A percentile compares a stretch with the other conserved stretches of the same genome.
These are phyloP conservation scores for Crotophaga sulcirostris DNA, from an alignment of 2,113 vertebrate genomes.

Conservation along the genomic window DNA sequence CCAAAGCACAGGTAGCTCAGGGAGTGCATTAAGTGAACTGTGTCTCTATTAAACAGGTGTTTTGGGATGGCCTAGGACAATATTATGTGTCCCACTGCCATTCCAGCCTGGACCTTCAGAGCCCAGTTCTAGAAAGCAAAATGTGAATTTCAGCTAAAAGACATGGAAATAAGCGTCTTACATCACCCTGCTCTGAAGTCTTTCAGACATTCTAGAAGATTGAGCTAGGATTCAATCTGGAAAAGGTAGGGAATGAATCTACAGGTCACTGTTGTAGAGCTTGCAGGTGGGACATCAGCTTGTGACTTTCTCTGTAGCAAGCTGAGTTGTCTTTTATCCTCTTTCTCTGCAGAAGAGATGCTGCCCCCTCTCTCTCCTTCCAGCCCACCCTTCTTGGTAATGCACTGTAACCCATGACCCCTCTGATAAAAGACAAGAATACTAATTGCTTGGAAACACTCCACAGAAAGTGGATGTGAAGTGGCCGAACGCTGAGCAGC, in stretches of 20 bases:
- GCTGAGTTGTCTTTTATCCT: neutral
- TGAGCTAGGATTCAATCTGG: neutral
- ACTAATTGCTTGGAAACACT: neutral
- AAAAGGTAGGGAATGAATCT: neutral
- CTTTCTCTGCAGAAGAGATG: neutral
- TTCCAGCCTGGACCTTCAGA: neutral
- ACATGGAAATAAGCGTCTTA: neutral
- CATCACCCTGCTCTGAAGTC: neutral
- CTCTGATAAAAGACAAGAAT: neutral
- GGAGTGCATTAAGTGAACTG: neutral
- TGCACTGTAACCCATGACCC: neutral
- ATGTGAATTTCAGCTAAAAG: neutral
- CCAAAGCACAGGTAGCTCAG: neutral
- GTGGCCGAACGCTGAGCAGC: neutral
- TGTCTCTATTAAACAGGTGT: neutral
- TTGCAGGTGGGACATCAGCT: neutral
- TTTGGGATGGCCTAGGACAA: neutral
- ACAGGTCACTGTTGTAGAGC: neutral
- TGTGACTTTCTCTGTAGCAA: neutral
- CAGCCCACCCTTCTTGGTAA: neutral
- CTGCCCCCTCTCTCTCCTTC: neutral
- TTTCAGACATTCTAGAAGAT: neutral
- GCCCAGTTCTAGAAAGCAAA: neutral
- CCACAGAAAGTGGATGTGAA: neutral
- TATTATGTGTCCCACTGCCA: neutral